Evolutionary conservation across 1,140 invertebrate species (phyloP), one percentile per base, ranked within the genome.

Genomic region (Cherax destructor): DNA sequence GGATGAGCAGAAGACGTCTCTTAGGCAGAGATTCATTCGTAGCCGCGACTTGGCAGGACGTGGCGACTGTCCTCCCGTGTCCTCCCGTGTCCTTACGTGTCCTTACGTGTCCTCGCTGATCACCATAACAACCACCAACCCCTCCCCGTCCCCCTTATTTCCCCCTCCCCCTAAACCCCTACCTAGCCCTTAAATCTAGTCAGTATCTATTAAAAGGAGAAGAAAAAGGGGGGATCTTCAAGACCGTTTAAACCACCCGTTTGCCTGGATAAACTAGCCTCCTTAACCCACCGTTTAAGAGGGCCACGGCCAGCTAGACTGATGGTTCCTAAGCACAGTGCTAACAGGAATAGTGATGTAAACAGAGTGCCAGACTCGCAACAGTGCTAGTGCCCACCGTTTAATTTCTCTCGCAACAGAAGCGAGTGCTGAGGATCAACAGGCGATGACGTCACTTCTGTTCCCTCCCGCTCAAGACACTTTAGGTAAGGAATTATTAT

Each of bases 1-100:
- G 81, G 86, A 88, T 88, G 86, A 88, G 86, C 86, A 65, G 24
- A 88, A 88, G 86, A 88, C 86, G 86, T 87, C 79, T 87, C 86
- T 88, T 88, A 56, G 69, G 86, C 86, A 78, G 86, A 88, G 86
- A 88, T 88, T 88, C 86, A 88, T 88, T 88, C 86, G 77, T 78
- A 59, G 78, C 61, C 78, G 78, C 59, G 86, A 72, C 77, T 49
- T 88, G 86, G 61, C 47, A 88, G 86, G 77, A 88, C 86, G 86
- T 72, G 86, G 86, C 79, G 86, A 81, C 76, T 88, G 78, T 80
- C 86, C 86, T 88, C 61, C 86, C 86, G 86, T 80, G 86, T 88
- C 86, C 86, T 80, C 18, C 50, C 49, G 65, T 24, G 21, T 9
- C 9, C 30, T 41, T 41, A 41, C 30, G 30, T 41, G 30, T 41